Percentiles rank a stretch among this genome's conserved stretches.
Conservation (phyloP, 2,888 invertebrate species). For the Halictus ligatus region DNA sequence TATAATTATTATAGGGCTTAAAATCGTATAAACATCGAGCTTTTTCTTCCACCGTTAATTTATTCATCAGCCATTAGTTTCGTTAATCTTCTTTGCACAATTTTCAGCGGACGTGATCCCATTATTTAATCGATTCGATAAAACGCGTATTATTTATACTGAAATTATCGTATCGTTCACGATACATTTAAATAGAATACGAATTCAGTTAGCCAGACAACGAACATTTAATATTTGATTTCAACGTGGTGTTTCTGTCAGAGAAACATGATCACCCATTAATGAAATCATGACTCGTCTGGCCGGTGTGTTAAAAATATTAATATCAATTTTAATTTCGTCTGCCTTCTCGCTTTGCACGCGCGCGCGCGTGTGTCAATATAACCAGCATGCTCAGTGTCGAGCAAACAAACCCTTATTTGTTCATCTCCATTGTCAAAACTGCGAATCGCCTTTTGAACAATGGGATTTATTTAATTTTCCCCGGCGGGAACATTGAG, state of each 20-base stretch:
- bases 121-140: slow-evolving; percentile 14
- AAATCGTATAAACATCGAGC: not conserved
- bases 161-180: slow-evolving; percentile 12
- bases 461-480: not conserved
- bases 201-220: slow-evolving; percentile 9
- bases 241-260: not conserved
- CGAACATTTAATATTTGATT: slow-evolving; percentile 3
- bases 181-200: not conserved
- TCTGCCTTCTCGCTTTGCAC: not conserved
- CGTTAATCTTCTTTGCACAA: slow-evolving; percentile 25
- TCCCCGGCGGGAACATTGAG: not conserved
- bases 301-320: not conserved
- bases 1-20: not conserved
- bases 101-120: not conserved
- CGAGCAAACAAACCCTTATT: not conserved
- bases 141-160: slow-evolving; percentile 24
- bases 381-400: not conserved
- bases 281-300: not conserved
- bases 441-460: not conserved
- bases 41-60: slow-evolving; percentile 2
- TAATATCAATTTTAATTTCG: not conserved
- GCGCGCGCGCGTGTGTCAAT: not conserved
- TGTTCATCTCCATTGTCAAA: not conserved
- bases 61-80: not conserved
- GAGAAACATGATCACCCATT: not conserved